Evolutionary conservation across 2,888 invertebrate species (phyloP).

Genomic region (Scrobipalpa atriplicella): DNA sequence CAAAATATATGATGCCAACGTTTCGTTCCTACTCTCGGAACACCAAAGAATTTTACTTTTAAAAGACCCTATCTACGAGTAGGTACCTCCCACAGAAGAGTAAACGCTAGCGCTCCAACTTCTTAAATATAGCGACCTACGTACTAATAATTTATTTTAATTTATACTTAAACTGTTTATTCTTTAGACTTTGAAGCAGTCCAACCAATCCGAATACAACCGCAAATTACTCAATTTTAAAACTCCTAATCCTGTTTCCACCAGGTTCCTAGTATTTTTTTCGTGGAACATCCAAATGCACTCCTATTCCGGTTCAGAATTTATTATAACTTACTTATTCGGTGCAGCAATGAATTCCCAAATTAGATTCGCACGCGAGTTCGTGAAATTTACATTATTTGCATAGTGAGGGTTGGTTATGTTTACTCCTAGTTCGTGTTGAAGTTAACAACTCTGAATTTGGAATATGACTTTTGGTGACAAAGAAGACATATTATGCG

Average conservation of each 20-base stretch:
- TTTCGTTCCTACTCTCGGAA: too few species aligned
- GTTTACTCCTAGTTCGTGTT: conserved; percentile 9
- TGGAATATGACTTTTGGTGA: conserved; percentile 11
- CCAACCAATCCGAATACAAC: not conserved
- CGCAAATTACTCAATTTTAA: not conserved
- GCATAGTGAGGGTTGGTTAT: conserved; percentile 3
- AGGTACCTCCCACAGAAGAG: too few species aligned
- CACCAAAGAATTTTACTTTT: too few species aligned
- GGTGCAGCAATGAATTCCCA: conserved; percentile 18
- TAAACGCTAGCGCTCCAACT: too few species aligned
- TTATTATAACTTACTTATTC: conserved; percentile 19
- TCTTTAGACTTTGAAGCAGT: too few species aligned
- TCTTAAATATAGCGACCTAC: too few species aligned
- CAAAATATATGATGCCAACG: too few species aligned
- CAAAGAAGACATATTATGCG: not conserved
- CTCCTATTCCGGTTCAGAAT: conserved; percentile 6
- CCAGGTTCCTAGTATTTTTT: conserved; percentile 2
- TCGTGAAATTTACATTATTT: conserved; percentile 21
- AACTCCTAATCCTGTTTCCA: not conserved
- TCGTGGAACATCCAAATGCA: conserved; percentile 13
- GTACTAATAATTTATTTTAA: too few species aligned
- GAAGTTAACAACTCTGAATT: not conserved
- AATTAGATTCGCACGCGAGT: conserved; percentile 17
- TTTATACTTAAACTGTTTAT: too few species aligned
- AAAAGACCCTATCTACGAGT: too few species aligned